phyloP scores from a whole-genome alignment of 64 coral and sea anemone species.

The Anthopleura sola region DNA sequence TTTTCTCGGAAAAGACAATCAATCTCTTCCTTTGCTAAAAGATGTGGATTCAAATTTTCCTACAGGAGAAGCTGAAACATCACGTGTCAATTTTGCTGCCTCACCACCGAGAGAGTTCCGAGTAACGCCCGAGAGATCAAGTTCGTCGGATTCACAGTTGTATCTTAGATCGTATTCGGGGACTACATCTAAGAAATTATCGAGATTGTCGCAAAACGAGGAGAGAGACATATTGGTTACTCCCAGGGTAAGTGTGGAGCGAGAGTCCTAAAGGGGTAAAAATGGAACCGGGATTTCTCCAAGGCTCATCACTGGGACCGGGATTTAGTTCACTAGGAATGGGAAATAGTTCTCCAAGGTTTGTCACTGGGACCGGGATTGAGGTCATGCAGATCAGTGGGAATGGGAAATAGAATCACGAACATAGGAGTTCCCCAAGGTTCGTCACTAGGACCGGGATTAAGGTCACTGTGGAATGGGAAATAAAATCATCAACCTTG shows the following conservation, averaged over 20 bases:
- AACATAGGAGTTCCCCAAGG: background rate
- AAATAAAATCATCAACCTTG: background rate
- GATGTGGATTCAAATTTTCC: background rate
- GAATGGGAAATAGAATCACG: too few relatives aligned
- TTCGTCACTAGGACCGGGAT: too few relatives aligned
- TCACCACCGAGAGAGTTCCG: background rate
- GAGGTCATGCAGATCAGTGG: too few relatives aligned
- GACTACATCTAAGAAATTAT: slow-evolving; percentile 47
- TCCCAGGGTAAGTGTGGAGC: slow-evolving; percentile 17
- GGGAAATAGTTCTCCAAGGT: background rate
- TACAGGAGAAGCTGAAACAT: background rate
- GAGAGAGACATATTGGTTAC: slow-evolving; percentile 42
- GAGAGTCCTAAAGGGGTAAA: background rate
- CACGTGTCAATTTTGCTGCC: background rate
- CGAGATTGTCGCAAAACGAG: slow-evolving; percentile 28
- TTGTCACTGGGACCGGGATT: too few relatives aligned
- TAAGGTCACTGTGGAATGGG: too few relatives aligned
- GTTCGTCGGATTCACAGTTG: slow-evolving; percentile 1
- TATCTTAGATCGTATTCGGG: slow-evolving; percentile 38
- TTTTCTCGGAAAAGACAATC: background rate
- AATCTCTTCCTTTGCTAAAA: background rate
- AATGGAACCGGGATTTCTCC: too few relatives aligned
- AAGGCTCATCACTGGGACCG: too few relatives aligned
- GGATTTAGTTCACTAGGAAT: too few relatives aligned
- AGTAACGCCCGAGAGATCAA: slow-evolving; percentile 17